Evolutionary conservation across 2,888 invertebrate genomes (phyloP), one percentile per base, ranked within the genome.

Genomic region (Oxyscelio sp.): DNA sequence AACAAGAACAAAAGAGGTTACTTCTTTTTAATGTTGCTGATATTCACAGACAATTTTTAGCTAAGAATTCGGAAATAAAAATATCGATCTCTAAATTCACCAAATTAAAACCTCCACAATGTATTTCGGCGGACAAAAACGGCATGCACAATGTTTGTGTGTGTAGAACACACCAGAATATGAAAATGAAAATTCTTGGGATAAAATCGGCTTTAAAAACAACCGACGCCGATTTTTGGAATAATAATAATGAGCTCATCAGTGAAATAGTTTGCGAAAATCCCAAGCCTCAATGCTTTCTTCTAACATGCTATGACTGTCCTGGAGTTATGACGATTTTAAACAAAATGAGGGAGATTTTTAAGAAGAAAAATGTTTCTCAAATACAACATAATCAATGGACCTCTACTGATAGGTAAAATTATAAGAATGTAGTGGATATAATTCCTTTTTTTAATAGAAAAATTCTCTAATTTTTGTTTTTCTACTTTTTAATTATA

Each of bases 71-170:
- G 3, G 40, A 59, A 19, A 3, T n/a, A 21, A 59, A 59, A 22
- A 40, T 59, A 6, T 59, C 59, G n/a, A 21, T 59, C 2, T 59
- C 59, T 0, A 40, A 38, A 34, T 58, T 58, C 19, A 40, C 4
- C 8, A 59, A 59, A 40, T n/a, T 59, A 11, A 59, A 21, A 59
- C 59, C 59, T 11, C 1, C 1, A 22, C 34, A 59, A 40, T 59
- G 59, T 8, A 22, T 59, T 59, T 22, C 13, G 4, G 59, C 22
- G 8, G 34, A 34, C 34, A 34, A 34, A 34, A 34, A 4, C 34
- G 34, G 34, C 11, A 34, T 34, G 34, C 34, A 34, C 11, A 34
- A 34, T 34, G 34, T 34, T 34, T 34, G 34, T 34, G 34, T 34
- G 11, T 34, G 34, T 34, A 34, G 34, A 34, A 34, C 11, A 9